phyloP scores from a whole-genome alignment of 1,140 invertebrate species.

The Cyphomyrmex costatus region DNA sequence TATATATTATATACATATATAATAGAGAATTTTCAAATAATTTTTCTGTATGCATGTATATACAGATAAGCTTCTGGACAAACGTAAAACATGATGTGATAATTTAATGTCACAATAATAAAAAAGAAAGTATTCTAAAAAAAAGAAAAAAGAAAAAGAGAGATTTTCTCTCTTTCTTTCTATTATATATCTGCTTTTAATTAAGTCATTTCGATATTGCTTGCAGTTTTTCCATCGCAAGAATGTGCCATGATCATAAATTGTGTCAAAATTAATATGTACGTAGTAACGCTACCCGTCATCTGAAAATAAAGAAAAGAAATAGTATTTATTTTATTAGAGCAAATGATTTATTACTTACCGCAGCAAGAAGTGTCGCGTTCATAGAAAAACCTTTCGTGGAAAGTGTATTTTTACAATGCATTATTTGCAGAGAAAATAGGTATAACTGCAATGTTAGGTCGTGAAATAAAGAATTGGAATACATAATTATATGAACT shows the following conservation, averaged over 20 bases:
- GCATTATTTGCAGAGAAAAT: constrained; percentile 20
- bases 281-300: not conserved
- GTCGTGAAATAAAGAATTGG: not conserved
- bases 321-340: constrained; percentile 16
- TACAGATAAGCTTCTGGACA: too few relatives aligned
- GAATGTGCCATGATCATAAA: not conserved
- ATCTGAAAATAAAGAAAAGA: constrained; percentile 3
- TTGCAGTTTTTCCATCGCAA: not conserved
- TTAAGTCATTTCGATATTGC: not conserved
- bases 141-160: too few relatives aligned
- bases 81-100: too few relatives aligned
- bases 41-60: not conserved
- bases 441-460: not conserved
- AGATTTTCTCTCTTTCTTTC: not conserved
- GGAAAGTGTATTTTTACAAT: not conserved
- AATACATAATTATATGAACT: not conserved
- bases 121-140: not conserved
- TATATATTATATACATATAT: not conserved
- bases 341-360: not conserved
- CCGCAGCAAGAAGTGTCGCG: constrained; percentile 3
- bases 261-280: constrained; percentile 14
- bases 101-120: not conserved
- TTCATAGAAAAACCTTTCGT: constrained; percentile 1
- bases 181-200: not conserved
- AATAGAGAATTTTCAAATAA: not conserved